Percentiles rank a stretch among this genome's conserved stretches.
These are phyloP conservation scores for Malthinus seriepunctatus DNA, from an alignment of 2,888 invertebrate species.

Conservation along the genomic window DNA sequence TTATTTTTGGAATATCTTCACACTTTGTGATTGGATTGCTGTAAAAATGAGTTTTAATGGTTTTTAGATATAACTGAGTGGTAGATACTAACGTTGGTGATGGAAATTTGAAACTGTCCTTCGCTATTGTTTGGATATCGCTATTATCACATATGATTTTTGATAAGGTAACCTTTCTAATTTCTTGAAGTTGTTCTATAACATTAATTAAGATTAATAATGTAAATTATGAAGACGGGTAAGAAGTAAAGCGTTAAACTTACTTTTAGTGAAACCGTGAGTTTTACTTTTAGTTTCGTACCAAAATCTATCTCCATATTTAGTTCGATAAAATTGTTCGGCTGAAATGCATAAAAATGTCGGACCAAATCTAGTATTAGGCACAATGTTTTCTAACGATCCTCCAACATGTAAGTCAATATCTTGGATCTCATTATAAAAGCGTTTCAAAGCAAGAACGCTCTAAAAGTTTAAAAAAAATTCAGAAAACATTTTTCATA, in stretches of 20 bases:
- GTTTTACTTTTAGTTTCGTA: slow-evolving; percentile 63
- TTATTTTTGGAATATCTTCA: slow-evolving; percentile 1
- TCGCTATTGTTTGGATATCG: slow-evolving; percentile 55
- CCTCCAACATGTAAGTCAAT: slow-evolving; percentile 78
- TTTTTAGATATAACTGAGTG: background rate
- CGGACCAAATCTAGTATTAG: slow-evolving; percentile 68
- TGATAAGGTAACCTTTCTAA: slow-evolving; percentile 65
- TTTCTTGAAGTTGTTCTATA: slow-evolving; percentile 64
- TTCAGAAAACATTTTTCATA: background rate
- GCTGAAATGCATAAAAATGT: slow-evolving; percentile 76
- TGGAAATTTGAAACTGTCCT: slow-evolving; percentile 14
- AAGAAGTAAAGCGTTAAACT: slow-evolving; percentile 15
- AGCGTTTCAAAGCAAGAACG: slow-evolving; percentile 55
- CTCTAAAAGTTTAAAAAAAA: slow-evolving; percentile 48
- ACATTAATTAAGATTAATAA: slow-evolving; percentile 23
- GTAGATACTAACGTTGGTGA: background rate
- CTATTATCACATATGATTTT: slow-evolving; percentile 70
- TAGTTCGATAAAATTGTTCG: slow-evolving; percentile 69
- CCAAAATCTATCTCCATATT: slow-evolving; percentile 73
- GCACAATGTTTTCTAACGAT: slow-evolving; percentile 64
- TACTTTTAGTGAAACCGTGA: slow-evolving; percentile 58
- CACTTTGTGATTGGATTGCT: slow-evolving; percentile 10
- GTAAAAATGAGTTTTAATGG: background rate
- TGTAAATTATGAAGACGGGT: background rate
- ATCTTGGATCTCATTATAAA: slow-evolving; percentile 68